Conservation (phyloP, 2,797 vertebrate species). For the Danio kyathit region DNA sequence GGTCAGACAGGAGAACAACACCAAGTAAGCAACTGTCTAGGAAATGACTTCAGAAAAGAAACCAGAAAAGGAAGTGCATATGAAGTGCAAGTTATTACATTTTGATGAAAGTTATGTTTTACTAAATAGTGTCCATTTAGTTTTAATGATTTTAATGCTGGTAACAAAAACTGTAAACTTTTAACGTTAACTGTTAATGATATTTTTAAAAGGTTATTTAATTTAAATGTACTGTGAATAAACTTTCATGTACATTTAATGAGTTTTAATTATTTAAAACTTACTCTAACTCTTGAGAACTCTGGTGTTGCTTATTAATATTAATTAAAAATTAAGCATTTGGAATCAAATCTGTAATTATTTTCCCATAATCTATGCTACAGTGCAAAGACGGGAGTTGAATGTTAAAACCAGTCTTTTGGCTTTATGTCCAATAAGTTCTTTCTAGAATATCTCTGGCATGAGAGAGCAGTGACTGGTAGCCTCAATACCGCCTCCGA, state of each 20-base stretch:
- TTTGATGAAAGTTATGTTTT: background rate
- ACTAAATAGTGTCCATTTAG: no score
- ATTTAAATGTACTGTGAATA: background rate
- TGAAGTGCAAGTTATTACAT: background rate
- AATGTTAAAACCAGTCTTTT: slow-evolving; percentile 45
- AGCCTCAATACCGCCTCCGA: slow-evolving; percentile 58
- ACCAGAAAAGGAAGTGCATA: no score
- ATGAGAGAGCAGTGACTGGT: slow-evolving; percentile 51
- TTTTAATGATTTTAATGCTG: background rate
- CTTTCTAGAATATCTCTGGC: slow-evolving; percentile 36
- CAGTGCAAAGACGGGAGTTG: background rate
- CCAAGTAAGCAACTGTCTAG: no score
- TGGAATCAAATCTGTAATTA: background rate
- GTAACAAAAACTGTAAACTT: background rate
- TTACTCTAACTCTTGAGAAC: background rate
- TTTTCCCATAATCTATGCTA: background rate
- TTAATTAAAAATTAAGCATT: slow-evolving; percentile 4
- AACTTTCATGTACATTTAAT: background rate
- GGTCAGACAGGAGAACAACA: no score
- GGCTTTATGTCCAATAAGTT: slow-evolving; percentile 26
- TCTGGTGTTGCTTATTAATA: background rate
- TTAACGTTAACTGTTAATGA: background rate
- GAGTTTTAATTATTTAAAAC: slow-evolving; percentile 1
- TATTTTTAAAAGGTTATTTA: background rate
- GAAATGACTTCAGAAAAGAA: no score